Evolutionary conservation across 1,140 invertebrate genomes (phyloP), one percentile per base, ranked within the genome.

Genomic region (Drosophila punjabiensis): DNA sequence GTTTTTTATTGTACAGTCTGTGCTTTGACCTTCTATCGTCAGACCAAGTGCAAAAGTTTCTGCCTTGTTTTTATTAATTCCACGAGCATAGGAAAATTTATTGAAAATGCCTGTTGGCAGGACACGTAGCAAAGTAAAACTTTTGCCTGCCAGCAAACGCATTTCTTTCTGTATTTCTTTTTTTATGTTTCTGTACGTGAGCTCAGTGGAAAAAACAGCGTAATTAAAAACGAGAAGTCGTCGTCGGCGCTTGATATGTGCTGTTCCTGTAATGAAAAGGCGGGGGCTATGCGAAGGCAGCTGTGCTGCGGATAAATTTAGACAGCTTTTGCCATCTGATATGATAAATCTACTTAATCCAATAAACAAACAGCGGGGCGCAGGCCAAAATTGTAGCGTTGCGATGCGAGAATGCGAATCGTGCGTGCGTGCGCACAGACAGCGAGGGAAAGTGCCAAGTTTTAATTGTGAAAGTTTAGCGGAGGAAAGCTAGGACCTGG

Each of bases 301-400:
- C 28, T 39, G 35, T 28, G 69, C 65, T 64, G 62, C n/a, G 67
- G 66, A 80, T 79, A 81, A 88, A 77, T 88, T 68, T 75, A 76
- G 82, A 60, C 59, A 84, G 74, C 74, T 79, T 76, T 81, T 75
- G 68, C 62, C 66, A 67, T 70, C 64, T 85, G 68, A 90, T 90
- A 89, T 89, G 83, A 87, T 87, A 88, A 89, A 90, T 90, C 86
- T 84, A 90, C 86, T 90, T 89, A 89, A 89, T 81, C 86, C 86
- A 85, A 90, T 82, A 78, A 89, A 64, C 79, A 85, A 89, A 79
- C 75, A 76, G 62, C 62, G 58, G 71, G 70, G 66, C 45, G 43
- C 52, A 33, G 68, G 50, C 53, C 53, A 35, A 70, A 79, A 82
- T 82, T 88, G 84, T 81, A 75, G 76, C 80, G 66, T 35, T 73